Evolutionary conservation across 2,797 vertebrate species (phyloP), one percentile per base, ranked within the genome.

Genomic region (Hydrolagus colliei): DNA sequence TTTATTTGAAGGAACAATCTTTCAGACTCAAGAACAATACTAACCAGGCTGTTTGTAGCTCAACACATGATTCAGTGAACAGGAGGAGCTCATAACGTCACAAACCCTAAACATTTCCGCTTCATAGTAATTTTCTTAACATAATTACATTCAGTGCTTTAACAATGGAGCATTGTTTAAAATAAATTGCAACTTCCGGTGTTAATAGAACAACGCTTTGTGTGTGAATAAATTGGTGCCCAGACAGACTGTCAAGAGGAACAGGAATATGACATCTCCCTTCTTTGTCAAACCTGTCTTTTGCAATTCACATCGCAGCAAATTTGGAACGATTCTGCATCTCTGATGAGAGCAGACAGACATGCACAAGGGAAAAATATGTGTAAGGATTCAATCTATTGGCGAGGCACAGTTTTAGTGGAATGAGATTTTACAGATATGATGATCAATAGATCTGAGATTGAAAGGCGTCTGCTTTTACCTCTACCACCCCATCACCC

Each of bases 51-150:
- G 27, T 22, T 1, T 35, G 77, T 27, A 80, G 63, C 61, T 62
- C 77, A 22, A 27, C 22, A 13, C 62, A 65, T 32, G 62, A 27
- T 65, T 65, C 32, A 22, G 78, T 80, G 62, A 65, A 12, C 9
- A 65, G 78, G n/a, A 65, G 22, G 65, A 27, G 11, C 65, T 65
- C 59, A 63, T n/a, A 22, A 63, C 61, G 62, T 52, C n/a, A 62
- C n/a, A 22, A 32, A 35, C 63, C 5, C 32, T 52, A 71, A 71
- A 68, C 65, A 68, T 22, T 67, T 10, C 32, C 68, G 18, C 71
- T 71, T 84, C 71, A 20, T 32, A 82, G 27, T 67, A 82, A 71
- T 71, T 84, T 84, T 71, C 65, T 84, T 27, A 35, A 84, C 71
- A 52, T 71, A 20, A 35, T 82, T 82, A 27, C 20, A 67, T 32